Evolutionary conservation across 2,888 invertebrate species (phyloP), one percentile per base, ranked within the genome.

Genomic region (Xylota sylvarum): DNA sequence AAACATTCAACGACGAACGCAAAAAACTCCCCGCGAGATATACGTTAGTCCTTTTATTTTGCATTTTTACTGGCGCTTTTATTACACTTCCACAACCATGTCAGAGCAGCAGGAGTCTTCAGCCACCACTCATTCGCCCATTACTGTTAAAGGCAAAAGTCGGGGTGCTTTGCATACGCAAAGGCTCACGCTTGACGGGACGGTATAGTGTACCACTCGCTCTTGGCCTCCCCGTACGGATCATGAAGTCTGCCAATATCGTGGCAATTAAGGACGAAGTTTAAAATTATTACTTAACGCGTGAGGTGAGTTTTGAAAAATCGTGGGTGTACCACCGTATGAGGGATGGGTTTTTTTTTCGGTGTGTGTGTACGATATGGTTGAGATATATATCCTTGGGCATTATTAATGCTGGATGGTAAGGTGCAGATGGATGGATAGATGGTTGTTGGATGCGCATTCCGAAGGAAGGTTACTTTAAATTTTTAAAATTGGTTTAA

Each of bases 221-320:
- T 23, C 9, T 43, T 9, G 55, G 23, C 37, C 50, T 14, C n/a
- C 9, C 2, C 12, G 60, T 27, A 40, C 32, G 69, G 74, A 70
- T 77, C 70, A 77, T 72, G 52, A 72, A 60, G 70, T 37, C 64
- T 48, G 70, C 60, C 76, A 81, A 85, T 80, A 80, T 80, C 58
- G 48, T 32, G 64, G 70, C 81, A 80, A 77, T 85, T 76, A 85
- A 76, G 85, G 81, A 58, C 58, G 64, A 76, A 85, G 76, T 85
- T 85, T 72, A 67, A 81, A 81, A 72, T 77, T 81, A 85, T 76
- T 77, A 72, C 76, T 81, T 52, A 72, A 60, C 60, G 67, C 81
- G 70, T 85, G 85, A 81, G 72, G 70, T 76, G 76, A 58, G 64
- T 60, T 72, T 67, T 62, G 76, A 81, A 76, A 76, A 46, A 46